Evolutionary conservation across 2,888 invertebrate species (phyloP).

Genomic region (Drosophila incognita): DNA sequence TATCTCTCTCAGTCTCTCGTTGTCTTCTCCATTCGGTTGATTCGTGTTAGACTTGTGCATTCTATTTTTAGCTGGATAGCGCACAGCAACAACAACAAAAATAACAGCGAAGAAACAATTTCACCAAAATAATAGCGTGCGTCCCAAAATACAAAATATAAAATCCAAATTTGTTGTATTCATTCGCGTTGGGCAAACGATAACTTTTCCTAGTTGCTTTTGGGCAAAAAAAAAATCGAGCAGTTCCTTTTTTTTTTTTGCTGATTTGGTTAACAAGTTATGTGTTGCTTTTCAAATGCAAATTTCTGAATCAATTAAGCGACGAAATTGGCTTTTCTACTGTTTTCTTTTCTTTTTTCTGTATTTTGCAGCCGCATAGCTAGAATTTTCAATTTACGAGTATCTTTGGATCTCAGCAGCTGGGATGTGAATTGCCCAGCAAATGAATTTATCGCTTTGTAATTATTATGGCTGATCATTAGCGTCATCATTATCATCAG

Average conservation of each 20-base stretch:
- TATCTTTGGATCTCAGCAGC: constrained; percentile 2
- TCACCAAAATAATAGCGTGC: neutral
- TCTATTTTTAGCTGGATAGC: constrained; percentile 8
- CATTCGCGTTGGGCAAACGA: neutral
- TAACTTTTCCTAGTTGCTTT: neutral
- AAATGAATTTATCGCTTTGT: constrained; percentile 66
- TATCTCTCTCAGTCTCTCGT: neutral
- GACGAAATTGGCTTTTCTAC: constrained; percentile 7
- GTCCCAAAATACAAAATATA: neutral
- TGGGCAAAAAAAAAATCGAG: neutral
- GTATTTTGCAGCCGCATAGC: constrained; percentile 16
- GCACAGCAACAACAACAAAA: neutral
- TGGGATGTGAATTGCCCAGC: constrained; percentile 30
- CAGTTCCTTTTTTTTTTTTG: neutral
- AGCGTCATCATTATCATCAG: constrained; percentile 45
- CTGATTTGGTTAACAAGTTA: neutral
- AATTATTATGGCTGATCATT: constrained; percentile 65
- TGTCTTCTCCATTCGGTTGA: neutral
- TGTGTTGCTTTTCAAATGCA: neutral
- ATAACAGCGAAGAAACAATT: neutral
- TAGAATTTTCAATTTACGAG: constrained; percentile 17
- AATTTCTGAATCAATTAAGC: constrained; percentile 7
- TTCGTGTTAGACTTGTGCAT: constrained; percentile 1
- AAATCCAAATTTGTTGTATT: neutral
- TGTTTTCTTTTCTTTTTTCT: neutral